A percentile compares a stretch with the other conserved stretches of the same genome.
Evolutionary conservation across 2,888 invertebrate genomes (phyloP).

Genomic region (Tipula helvola): DNA sequence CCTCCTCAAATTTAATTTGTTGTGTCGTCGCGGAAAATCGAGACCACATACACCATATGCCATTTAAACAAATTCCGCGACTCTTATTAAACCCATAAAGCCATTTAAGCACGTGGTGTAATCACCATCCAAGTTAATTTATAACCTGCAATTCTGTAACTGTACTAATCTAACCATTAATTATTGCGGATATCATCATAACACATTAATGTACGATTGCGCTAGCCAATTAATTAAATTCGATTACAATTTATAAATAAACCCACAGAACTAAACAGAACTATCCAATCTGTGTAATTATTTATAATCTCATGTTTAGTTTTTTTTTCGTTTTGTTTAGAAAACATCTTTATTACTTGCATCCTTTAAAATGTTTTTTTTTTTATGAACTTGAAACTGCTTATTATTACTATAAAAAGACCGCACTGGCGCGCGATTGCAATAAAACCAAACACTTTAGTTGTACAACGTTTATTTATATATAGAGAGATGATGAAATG

Average conservation of each 20-base stretch:
- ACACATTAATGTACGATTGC: background rate
- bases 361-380: too few species aligned
- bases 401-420: too few species aligned
- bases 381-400: too few species aligned
- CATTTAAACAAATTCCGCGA: background rate
- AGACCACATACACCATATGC: too few species aligned
- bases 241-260: background rate
- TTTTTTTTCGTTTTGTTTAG: background rate
- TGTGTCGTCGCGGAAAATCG: too few species aligned
- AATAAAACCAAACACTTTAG: background rate
- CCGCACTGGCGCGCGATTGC: background rate
- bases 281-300: background rate
- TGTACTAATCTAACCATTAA: background rate
- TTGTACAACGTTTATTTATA: background rate
- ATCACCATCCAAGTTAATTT: background rate
- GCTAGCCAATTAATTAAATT: background rate
- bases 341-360: background rate
- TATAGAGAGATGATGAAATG: background rate
- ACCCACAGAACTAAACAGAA: too few species aligned
- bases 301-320: background rate
- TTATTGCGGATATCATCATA: background rate
- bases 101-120: background rate
- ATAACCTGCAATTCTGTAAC: background rate
- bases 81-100: background rate
- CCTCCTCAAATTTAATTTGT: too few species aligned